Evolutionary conservation across 2,797 vertebrate species (phyloP).

Genomic region (Sebastes melanostomus): DNA sequence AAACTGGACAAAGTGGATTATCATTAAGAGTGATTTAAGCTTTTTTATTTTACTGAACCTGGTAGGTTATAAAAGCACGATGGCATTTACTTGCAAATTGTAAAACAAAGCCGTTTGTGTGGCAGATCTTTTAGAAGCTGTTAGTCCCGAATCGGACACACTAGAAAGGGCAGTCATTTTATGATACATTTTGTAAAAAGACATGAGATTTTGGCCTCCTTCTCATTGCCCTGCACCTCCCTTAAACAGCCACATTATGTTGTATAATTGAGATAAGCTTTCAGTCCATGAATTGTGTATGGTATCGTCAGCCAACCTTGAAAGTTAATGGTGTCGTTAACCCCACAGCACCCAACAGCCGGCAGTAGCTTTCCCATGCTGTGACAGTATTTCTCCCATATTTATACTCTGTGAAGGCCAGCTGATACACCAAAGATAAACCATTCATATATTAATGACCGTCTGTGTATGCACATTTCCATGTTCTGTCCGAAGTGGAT

Average conservation of each 20-base stretch:
- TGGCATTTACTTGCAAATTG: not conserved
- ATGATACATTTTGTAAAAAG: not conserved
- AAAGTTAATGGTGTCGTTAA: conserved; percentile 1
- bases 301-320: not conserved
- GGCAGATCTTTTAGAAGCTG: not conserved
- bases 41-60: not conserved
- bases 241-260: not conserved
- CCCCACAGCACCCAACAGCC: not conserved
- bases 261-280: not conserved
- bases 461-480: not conserved
- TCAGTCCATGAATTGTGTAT: not conserved
- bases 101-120: not conserved
- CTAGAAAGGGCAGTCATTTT: not conserved
- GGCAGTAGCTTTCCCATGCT: conserved; percentile 4
- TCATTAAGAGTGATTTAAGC: not conserved
- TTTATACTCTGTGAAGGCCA: conserved; percentile 48
- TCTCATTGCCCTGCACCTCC: not conserved
- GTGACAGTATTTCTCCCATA: conserved; percentile 45
- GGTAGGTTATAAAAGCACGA: not conserved
- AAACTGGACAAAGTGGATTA: not conserved
- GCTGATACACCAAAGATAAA: conserved; percentile 44
- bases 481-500: conserved; percentile 1
- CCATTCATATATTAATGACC: conserved; percentile 18
- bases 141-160: not conserved
- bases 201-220: not conserved